Base-by-base conservation (phyloP, 2,888 invertebrate species). In the Cosmia trapezina region DNA sequence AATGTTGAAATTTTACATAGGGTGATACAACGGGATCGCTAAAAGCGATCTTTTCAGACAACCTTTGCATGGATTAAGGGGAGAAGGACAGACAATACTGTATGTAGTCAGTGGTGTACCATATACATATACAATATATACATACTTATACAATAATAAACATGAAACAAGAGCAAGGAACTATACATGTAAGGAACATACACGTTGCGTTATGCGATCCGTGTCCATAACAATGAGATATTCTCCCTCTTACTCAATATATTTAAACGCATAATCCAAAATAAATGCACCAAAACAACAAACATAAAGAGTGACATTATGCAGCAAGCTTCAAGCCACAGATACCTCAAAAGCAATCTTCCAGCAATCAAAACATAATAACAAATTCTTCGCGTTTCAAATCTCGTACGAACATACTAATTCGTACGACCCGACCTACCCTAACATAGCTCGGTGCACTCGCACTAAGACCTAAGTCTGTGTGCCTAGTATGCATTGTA, bases 401-500 rank as follows among this genome's bases (percentile, higher is more conserved):
- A 84, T 74, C 64, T 74, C 62, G 49, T 57, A 65, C 64, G 51
- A 75, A 45, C 69, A 61, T 51, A 81, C 22, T 65, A 64, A 57
- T 68, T 66, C 41, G 70, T 80, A 78, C 78, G 80, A 90, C 57
- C 28, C 64, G 80, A 76, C 92, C 93, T 93, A 91, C 91, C 94
- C 90, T 89, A 94, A 94, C 90, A 84, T 83, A 89, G 85, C 84
- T 76, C 84, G 84, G 89, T 90, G 89, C 90, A 89, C 83, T 87
- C 82, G 86, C 86, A 89, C 88, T 87, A 82, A 84, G 87, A 88
- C 87, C 89, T 89, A 88, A 89, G 79, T 80, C 74, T 74, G 76
- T 83, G 86, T 87, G 89, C 81, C 85, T 87, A 86, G 85, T 76
- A 73, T 83, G 68, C 64, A 72, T 57, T 49, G 53, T 71, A 49